A percentile compares a stretch with the other conserved stretches of the same genome.
phyloP scores from a whole-genome alignment of 2,113 vertebrate genomes.

The Climacteris rufus region DNA sequence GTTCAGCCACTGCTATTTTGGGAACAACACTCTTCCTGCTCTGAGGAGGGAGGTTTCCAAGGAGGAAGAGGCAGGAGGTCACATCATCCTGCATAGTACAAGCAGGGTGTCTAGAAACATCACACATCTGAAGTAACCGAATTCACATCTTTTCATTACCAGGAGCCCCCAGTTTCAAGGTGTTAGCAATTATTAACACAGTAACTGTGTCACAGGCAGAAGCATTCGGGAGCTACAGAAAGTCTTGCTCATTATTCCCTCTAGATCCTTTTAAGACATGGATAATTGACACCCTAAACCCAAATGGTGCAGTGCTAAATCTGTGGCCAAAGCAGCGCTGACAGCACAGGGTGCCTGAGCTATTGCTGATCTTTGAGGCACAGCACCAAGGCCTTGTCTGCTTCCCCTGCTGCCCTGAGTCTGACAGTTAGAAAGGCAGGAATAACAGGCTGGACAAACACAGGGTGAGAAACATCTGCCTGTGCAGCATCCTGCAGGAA shows the following conservation, averaged over 20 bases:
- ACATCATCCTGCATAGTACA: neutral
- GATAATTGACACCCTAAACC: neutral
- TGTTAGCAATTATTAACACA: neutral
- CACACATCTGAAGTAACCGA: neutral
- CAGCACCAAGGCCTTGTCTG: neutral
- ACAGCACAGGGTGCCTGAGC: neutral
- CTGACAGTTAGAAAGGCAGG: neutral
- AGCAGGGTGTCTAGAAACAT: neutral
- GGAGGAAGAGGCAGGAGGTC: neutral
- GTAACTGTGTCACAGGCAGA: neutral
- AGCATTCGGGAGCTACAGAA: neutral
- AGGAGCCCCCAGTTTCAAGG: neutral
- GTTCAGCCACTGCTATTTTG: neutral
- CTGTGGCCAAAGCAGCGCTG: neutral
- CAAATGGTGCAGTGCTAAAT: neutral
- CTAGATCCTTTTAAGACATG: neutral
- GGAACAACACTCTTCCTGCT: neutral
- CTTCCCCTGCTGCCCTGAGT: neutral
- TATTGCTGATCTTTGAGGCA: neutral
- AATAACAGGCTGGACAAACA: neutral
- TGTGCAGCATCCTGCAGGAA: neutral
- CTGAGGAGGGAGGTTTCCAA: neutral
- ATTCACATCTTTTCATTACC: neutral
- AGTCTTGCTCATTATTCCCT: neutral
- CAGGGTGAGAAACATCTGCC: neutral